Conservation (phyloP, 2,113 vertebrate genomes). For the Pantherophis guttatus region DNA sequence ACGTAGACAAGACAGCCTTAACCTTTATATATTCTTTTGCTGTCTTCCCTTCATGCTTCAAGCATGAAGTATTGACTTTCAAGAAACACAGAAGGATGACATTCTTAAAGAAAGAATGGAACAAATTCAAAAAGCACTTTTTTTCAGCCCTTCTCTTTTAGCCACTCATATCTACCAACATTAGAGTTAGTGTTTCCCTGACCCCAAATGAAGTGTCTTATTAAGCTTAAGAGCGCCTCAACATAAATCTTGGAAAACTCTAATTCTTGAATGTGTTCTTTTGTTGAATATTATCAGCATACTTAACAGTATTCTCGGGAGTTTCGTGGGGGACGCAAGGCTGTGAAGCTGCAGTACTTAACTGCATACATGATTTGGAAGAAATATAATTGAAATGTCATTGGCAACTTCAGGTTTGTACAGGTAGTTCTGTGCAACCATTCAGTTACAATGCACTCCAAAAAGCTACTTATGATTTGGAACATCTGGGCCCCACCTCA, state of each 20-base stretch:
- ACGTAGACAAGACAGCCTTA: background rate
- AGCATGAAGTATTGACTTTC: background rate
- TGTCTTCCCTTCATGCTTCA: background rate
- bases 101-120: background rate
- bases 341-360: background rate
- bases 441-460: too few species aligned
- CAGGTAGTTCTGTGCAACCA: too few species aligned
- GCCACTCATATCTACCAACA: background rate
- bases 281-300: background rate
- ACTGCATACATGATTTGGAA: background rate
- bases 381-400: background rate
- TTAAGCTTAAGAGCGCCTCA: constrained; percentile 17
- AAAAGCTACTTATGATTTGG: too few species aligned
- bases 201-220: background rate
- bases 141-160: background rate
- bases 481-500: too few species aligned
- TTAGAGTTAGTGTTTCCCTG: background rate
- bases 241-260: background rate
- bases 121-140: background rate
- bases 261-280: background rate
- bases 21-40: background rate
- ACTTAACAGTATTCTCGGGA: background rate
- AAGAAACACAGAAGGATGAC: background rate
- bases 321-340: background rate
- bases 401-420: background rate